Conservation (phyloP, 2,888 invertebrate genomes). For the Dusona sp. region DNA sequence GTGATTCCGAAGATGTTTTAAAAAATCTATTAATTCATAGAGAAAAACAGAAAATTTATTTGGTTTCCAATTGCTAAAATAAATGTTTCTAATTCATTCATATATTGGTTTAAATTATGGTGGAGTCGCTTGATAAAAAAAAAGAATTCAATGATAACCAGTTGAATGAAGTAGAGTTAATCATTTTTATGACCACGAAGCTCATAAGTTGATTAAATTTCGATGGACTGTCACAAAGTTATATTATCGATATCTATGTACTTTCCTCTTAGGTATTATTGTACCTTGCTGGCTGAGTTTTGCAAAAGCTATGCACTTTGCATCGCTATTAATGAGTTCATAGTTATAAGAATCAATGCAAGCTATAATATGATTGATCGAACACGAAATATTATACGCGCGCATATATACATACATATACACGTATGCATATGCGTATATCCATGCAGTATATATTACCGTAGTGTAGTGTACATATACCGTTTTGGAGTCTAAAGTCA, state of each 20-base stretch:
- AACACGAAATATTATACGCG: conserved; percentile 16
- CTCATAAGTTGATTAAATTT: background rate
- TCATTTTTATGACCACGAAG: background rate
- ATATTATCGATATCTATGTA: background rate
- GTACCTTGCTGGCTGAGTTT: conserved; percentile 1
- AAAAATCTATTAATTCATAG: no score
- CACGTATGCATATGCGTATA: conserved; percentile 5
- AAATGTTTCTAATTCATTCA: background rate
- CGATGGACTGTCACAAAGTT: background rate
- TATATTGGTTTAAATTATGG: background rate
- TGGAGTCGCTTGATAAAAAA: background rate
- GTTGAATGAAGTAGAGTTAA: background rate
- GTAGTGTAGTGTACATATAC: conserved; percentile 52
- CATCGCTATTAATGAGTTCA: conserved; percentile 5
- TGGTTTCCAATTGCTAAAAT: no score
- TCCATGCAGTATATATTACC: conserved; percentile 24
- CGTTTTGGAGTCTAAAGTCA: conserved; percentile 36
- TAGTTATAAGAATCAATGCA: conserved; percentile 48
- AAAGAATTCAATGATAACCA: background rate
- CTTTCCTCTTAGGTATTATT: background rate
- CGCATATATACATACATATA: background rate
- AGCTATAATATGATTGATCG: conserved; percentile 42
- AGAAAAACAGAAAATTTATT: no score
- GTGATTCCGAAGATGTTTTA: background rate
- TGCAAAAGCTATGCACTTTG: background rate